Base-by-base conservation (phyloP, 2,888 invertebrate genomes). In the Antitype chi region DNA sequence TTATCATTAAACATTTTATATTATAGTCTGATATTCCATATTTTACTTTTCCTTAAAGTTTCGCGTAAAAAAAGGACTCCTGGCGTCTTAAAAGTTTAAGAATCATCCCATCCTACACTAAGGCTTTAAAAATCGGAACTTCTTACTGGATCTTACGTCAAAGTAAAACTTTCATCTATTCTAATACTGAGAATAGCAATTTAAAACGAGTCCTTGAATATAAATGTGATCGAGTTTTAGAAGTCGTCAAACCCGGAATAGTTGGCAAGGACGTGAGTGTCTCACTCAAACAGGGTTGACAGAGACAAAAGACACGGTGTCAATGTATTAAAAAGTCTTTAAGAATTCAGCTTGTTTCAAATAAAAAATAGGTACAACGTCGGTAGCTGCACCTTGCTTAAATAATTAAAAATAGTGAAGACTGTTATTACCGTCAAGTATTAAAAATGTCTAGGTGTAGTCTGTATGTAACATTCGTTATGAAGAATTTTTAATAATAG, bases 221-320 rank as follows among this genome's bases (percentile, higher is more conserved):
- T 88, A 85, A 88, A 88, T 86, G 88, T 85, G 84, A 88, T 85
- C 80, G 84, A 88, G 86, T 87, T 89, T 83, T 82, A 83, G 78
- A 89, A 89, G 85, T 85, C 85, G 81, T 86, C 88, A 89, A 87
- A 85, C 83, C 84, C 83, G 81, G 82, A 85, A 85, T 87, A 88
- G 84, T 88, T 82, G 78, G 84, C 70, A 76, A 74, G 75, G 74
- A 87, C 79, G 84, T 84, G 82, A 87, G 87, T 83, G 81, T 82
- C 82, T 76, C 78, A 85, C 80, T 80, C 53, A 8, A 57, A 67
- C 75, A 87, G 86, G 86, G 88, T 70, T 87, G 86, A 70, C 83
- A 80, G 47, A 47, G 69, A 72, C 62, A 66, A 70, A 72, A 78
- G 17, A 70, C 49, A 20, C 20, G 20, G 59, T 74, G 60, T 72